phyloP scores from a whole-genome alignment of 1,140 invertebrate species.

The Anthonomus grandis region DNA sequence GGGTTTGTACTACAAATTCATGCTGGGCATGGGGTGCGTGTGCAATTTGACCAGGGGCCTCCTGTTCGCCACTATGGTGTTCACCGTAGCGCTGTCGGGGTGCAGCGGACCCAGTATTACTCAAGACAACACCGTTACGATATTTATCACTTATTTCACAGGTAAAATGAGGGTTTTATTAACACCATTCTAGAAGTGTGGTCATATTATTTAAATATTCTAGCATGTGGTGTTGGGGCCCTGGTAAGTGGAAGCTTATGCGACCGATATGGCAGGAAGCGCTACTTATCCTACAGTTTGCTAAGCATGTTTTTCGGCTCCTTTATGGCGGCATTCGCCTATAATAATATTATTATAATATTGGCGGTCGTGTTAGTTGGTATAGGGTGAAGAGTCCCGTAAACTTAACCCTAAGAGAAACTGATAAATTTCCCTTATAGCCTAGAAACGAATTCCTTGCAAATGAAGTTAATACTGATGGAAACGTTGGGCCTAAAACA shows the following conservation, averaged over 20 bases:
- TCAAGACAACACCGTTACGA: not conserved
- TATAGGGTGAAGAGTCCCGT: conserved; percentile 24
- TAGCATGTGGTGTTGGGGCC: conserved; percentile 37
- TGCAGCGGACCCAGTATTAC: conserved; percentile 2
- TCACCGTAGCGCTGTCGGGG: not conserved
- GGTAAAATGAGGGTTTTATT: conserved; percentile 6
- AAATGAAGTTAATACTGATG: conserved; percentile 31
- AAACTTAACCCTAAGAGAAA: not conserved
- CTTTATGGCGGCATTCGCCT: conserved; percentile 36
- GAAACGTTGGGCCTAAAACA: conserved; percentile 32
- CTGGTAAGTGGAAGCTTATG: conserved; percentile 24
- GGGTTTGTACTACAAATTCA: conserved; percentile 31
- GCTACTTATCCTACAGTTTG: conserved; percentile 27
- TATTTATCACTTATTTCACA: conserved; percentile 9
- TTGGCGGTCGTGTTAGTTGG: conserved; percentile 28
- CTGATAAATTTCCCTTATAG: conserved; percentile 17
- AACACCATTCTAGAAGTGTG: not conserved
- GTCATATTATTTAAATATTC: not conserved
- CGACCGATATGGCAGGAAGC: conserved; percentile 39
- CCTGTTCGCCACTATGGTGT: conserved; percentile 11
- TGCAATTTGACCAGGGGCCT: conserved; percentile 27
- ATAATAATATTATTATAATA: conserved; percentile 29
- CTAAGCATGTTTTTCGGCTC: conserved; percentile 33
- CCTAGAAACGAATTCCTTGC: conserved; percentile 26
- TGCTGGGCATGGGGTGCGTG: conserved; percentile 13